A percentile compares a stretch with the other conserved stretches of the same genome.
Evolutionary conservation across 2,113 vertebrate species (phyloP).

Genomic region (Stigmatopora argus): DNA sequence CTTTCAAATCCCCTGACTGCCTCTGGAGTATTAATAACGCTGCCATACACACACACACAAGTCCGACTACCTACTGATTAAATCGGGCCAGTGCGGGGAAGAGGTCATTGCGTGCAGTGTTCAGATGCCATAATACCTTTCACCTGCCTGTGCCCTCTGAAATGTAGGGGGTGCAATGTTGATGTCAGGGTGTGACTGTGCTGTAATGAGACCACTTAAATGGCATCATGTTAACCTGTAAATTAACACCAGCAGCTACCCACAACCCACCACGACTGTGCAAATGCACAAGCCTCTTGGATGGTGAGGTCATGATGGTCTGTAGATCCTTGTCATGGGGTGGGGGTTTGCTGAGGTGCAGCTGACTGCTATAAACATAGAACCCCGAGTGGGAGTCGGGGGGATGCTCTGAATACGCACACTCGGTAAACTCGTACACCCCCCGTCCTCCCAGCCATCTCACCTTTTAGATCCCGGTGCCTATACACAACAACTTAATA

Average conservation of each 20-base stretch:
- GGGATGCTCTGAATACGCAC: conserved; percentile 52
- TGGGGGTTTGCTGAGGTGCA: conserved; percentile 21
- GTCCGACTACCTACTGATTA: conserved; percentile 34
- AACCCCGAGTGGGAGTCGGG: conserved; percentile 25
- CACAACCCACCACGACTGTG: conserved; percentile 30
- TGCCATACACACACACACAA: conserved; percentile 22
- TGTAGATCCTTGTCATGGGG: conserved; percentile 50
- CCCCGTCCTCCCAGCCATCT: conserved; percentile 3
- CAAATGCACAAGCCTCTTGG: conserved; percentile 58
- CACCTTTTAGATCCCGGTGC: conserved; percentile 24
- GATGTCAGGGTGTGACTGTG: conserved; percentile 42
- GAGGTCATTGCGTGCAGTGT: conserved; percentile 7
- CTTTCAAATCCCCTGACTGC: conserved; percentile 54
- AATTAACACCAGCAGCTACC: conserved; percentile 49
- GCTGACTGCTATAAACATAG: conserved; percentile 61
- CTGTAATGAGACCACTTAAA: conserved; percentile 45
- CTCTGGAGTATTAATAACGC: conserved; percentile 65
- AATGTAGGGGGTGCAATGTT: conserved; percentile 20
- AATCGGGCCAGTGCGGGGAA: conserved; percentile 29
- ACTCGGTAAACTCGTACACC: conserved; percentile 42
- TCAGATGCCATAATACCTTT: conserved; percentile 5
- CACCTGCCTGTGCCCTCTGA: background rate
- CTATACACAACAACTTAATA: conserved; percentile 2
- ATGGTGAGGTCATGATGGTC: conserved; percentile 66
- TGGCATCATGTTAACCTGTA: conserved; percentile 64